Evolutionary conservation across 2,113 vertebrate genomes (phyloP), one percentile per base, ranked within the genome.

Genomic region (Lophura nycthemera): DNA sequence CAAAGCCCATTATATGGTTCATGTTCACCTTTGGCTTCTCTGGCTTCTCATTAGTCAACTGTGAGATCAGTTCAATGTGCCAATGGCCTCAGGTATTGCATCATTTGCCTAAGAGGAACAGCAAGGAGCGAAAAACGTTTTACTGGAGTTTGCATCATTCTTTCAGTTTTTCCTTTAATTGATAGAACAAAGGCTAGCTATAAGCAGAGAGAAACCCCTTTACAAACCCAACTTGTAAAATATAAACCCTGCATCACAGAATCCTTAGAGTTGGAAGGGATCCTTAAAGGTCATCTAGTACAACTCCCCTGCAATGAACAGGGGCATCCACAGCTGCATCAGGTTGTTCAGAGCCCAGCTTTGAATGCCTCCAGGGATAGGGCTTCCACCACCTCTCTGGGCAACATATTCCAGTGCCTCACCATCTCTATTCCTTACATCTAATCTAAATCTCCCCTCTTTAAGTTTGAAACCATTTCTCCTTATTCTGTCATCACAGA

Each of bases 231-330:
- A 65, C 14, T 47, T 66, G 6, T 64, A 52, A 10, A 14, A 13
- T 16, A 27, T 0, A 1, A 11, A 34, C 2, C 1, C 13, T 9
- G 9, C 4, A 2, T 34, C 34, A 54, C 7, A 30, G 15, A 16
- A 54, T 16, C 52, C 52, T 54, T 54, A 29, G 52, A 54, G 14
- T 29, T 54, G 52, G 52, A 54, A 54, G 15, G 52, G 52, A 54
- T 27, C 52, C 27, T 54, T 29, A 54, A 54, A 30, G 52, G 8
- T 30, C 52, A 54, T 54, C 27, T 30, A 29, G 27, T 30, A 17
- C 52, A 54, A 54, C 52, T 54, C 15, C 27, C 27, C 52, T 54
- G 15, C 27, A 54, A 30, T 30, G 52, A 54, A 17, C 13, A 54
- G 27, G 52, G 52, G 25, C 15, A 54, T 29, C 52, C 10, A 54